Evolutionary conservation across 2,888 invertebrate genomes (phyloP).

Genomic region (Scaeva pyrastri): DNA sequence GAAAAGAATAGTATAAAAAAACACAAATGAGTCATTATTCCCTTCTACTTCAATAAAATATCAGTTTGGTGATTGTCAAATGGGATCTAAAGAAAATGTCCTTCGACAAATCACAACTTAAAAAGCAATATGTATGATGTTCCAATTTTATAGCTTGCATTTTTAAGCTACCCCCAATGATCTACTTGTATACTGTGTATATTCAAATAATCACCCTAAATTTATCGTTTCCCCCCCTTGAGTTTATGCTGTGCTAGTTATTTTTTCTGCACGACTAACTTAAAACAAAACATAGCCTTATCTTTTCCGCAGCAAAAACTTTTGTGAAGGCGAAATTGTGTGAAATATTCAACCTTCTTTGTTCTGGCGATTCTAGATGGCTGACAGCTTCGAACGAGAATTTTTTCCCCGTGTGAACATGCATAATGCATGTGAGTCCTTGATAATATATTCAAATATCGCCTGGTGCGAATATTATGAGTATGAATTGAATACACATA

Average conservation of each 20-base stretch:
- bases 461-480: neutral
- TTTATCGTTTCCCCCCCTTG: neutral
- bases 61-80: no score
- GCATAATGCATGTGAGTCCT: slow-evolving; percentile 13
- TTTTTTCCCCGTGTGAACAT: neutral
- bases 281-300: neutral
- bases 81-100: no score
- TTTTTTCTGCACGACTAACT: neutral
- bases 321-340: neutral
- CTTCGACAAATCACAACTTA: no score
- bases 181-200: neutral
- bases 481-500: no score
- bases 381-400: neutral
- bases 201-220: neutral
- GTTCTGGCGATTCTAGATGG: slow-evolving; percentile 2
- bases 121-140: no score
- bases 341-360: slow-evolving; percentile 15
- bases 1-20: no score
- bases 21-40: no score
- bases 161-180: no score
- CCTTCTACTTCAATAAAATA: no score
- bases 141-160: no score
- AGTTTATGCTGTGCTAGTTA: neutral
- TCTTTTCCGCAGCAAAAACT: slow-evolving; percentile 6
- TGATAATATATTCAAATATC: slow-evolving; percentile 10